Base-by-base conservation (phyloP, 1,140 invertebrate genomes). In the Drosophila miranda region DNA sequence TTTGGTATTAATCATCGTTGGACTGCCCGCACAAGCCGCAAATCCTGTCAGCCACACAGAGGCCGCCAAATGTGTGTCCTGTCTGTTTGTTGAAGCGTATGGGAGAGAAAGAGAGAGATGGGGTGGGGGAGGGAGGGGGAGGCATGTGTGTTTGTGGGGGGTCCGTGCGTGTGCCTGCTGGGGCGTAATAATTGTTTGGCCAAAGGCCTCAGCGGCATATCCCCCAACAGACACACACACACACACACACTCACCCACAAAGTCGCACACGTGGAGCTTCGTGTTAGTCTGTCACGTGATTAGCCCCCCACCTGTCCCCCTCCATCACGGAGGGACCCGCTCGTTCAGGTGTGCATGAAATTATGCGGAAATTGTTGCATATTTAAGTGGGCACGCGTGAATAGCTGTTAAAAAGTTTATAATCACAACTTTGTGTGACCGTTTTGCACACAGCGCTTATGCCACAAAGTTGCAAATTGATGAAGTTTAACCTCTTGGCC, bases 341-440 rank as follows among this genome's bases (percentile, higher is more conserved):
- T 16, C 26, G 23, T 2, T 38, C 34, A 38, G 26, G 56, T 51
- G 79, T 64, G 19, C 56, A 75, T 62, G 79, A 83, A 83, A 83
- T 83, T 75, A 83, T 83, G 79, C 80, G 79, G 75, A 78, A 83
- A 78, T 78, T 83, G 79, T 83, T 83, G 79, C 79, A 83, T 83
- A 83, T 78, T 83, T 83, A 83, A 83, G 79, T 64, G 79, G 71
- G 75, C 71, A 78, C 75, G 80, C 80, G 75, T 78, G 66, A 79
- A 75, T 67, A 61, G 63, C 64, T 78, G 70, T 75, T 78, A 50
- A 78, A 82, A 82, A 82, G 45, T 78, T 78, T 71, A 62, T 71
- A 72, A 62, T 72, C 67, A 54, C 56, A 72, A 55, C 38, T 55
- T 61, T 72, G 67, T 72, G 45, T 42, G 41, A 71, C 44, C 50